Evolutionary conservation across 2,888 invertebrate species (phyloP).

Genomic region (Kuschelorhynchus macadamiae): DNA sequence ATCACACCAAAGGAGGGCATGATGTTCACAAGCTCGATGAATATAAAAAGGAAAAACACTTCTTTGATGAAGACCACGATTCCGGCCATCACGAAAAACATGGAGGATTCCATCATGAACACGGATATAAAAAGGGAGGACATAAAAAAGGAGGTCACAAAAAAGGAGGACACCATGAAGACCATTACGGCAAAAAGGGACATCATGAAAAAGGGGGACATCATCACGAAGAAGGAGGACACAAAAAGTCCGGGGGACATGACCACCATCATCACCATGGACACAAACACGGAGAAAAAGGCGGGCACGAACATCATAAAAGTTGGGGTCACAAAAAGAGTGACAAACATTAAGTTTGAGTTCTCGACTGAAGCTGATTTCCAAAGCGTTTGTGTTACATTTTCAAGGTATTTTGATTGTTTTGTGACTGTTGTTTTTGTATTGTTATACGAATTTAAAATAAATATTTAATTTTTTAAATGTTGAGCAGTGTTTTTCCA

Average conservation of each 20-base stretch:
- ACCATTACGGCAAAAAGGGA: slow-evolving; percentile 86
- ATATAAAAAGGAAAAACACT: slow-evolving; percentile 88
- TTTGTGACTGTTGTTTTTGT: slow-evolving; percentile 42
- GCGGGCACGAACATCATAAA: slow-evolving; percentile 84
- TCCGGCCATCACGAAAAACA: slow-evolving; percentile 87
- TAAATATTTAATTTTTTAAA: slow-evolving; percentile 33
- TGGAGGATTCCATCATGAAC: slow-evolving; percentile 84
- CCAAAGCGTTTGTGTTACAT: slow-evolving; percentile 31
- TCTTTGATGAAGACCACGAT: slow-evolving; percentile 88
- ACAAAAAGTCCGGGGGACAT: slow-evolving; percentile 84
- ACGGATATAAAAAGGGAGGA: slow-evolving; percentile 86
- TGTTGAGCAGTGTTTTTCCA: too few species aligned
- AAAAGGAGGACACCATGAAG: slow-evolving; percentile 82
- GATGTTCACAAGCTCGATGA: slow-evolving; percentile 89
- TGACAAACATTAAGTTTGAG: slow-evolving; percentile 50
- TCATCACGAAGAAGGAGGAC: slow-evolving; percentile 84
- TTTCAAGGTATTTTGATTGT: slow-evolving; percentile 36
- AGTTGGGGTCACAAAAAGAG: slow-evolving; percentile 79
- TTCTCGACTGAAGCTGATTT: slow-evolving; percentile 23
- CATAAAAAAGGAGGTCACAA: slow-evolving; percentile 87
- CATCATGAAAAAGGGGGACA: slow-evolving; percentile 86
- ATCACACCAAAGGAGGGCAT: slow-evolving; percentile 87
- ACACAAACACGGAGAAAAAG: slow-evolving; percentile 84
- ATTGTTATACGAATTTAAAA: slow-evolving; percentile 41
- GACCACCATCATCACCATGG: slow-evolving; percentile 83